phyloP scores from a whole-genome alignment of 2,888 invertebrate species.

The Tipula unca region DNA sequence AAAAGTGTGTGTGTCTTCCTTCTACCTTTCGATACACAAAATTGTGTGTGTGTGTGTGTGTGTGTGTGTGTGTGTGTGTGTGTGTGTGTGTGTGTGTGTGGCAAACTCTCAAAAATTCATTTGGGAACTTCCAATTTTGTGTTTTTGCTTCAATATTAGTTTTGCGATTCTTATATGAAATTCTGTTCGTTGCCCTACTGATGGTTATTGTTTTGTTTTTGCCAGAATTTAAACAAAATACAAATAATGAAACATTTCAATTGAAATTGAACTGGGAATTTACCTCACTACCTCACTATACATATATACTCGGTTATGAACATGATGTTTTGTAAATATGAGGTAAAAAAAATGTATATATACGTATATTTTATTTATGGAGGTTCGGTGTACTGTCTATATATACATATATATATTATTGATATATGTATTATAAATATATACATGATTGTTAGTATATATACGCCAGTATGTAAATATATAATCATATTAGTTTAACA shows the following conservation, averaged over 20 bases:
- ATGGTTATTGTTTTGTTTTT: background rate
- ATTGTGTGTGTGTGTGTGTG: background rate
- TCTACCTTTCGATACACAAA: background rate
- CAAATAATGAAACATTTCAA: constrained; percentile 8
- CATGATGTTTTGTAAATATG: background rate
- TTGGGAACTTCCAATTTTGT: background rate
- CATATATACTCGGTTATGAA: background rate
- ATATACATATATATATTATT: too few species aligned
- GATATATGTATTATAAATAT: background rate
- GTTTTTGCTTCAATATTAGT: background rate
- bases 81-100: background rate
- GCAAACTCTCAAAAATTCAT: background rate
- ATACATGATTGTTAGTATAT: background rate
- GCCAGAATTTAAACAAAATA: background rate
- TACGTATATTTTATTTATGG: background rate
- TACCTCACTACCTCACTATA: background rate
- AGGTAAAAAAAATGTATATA: background rate
- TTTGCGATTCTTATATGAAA: background rate
- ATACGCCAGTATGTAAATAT: background rate
- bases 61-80: background rate
- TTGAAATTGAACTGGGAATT: constrained; percentile 8
- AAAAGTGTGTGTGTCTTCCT: background rate
- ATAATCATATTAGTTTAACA: background rate
- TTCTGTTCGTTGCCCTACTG: background rate
- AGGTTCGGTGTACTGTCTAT: background rate